A percentile compares a stretch with the other conserved stretches of the same genome.
Evolutionary conservation across 2,797 vertebrate genomes (phyloP).

Genomic region (Phalanger gymnotis): DNA sequence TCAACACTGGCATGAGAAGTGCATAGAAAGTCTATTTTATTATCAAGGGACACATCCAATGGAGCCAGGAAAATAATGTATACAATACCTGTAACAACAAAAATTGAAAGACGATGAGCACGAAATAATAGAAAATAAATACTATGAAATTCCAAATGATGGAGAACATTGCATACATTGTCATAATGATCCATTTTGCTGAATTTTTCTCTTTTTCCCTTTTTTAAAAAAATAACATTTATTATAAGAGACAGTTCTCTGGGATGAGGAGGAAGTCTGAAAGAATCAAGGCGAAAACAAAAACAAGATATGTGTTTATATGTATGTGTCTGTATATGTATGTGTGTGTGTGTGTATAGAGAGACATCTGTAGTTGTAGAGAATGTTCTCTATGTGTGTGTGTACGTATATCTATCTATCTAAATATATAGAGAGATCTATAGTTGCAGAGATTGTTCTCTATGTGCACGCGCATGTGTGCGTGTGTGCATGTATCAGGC

Average conservation of each 20-base stretch:
- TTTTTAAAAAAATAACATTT: not conserved
- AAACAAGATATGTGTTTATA: too few relatives aligned
- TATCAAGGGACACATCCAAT: not conserved
- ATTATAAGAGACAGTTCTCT: not conserved
- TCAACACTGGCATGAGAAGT: not conserved
- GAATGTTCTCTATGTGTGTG: too few relatives aligned
- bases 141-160: not conserved
- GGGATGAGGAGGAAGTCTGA: not conserved
- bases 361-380: too few relatives aligned
- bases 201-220: not conserved
- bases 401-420: too few relatives aligned
- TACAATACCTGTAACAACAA: not conserved
- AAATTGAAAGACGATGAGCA: not conserved
- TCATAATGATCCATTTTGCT: not conserved
- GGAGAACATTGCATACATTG: not conserved
- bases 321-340: too few relatives aligned
- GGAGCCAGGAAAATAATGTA: not conserved
- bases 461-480: too few relatives aligned
- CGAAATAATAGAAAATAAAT: not conserved
- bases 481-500: too few relatives aligned
- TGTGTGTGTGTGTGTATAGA: too few relatives aligned
- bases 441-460: too few relatives aligned
- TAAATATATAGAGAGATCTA: too few relatives aligned
- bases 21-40: not conserved
- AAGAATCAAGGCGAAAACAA: not conserved